Evolutionary conservation across 2,888 invertebrate species (phyloP).

Genomic region (Polylopha cassiicola): DNA sequence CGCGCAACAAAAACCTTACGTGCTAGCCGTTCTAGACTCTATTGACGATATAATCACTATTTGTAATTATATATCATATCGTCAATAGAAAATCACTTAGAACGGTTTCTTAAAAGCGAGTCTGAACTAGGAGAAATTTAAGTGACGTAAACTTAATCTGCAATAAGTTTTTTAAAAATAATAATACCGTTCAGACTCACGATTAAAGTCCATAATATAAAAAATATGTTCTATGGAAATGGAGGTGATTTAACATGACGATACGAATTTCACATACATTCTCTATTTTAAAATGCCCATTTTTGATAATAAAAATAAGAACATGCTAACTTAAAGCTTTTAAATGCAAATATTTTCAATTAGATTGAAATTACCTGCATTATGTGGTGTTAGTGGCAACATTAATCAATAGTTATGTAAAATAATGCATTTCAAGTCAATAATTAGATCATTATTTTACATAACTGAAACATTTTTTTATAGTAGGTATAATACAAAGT

Average conservation of each 20-base stretch:
- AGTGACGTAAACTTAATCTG: too few species aligned
- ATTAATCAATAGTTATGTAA: conserved; percentile 35
- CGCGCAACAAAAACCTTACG: too few species aligned
- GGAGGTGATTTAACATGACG: conserved; percentile 54
- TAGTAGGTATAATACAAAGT: conserved; percentile 24
- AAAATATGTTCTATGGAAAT: conserved; percentile 56
- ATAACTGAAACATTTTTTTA: conserved; percentile 28
- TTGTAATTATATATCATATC: too few species aligned
- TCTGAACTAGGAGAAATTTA: too few species aligned
- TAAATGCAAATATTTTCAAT: conserved; percentile 48
- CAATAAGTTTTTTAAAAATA: too few species aligned
- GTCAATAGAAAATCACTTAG: too few species aligned
- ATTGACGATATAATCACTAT: too few species aligned
- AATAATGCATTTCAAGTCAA: conserved; percentile 34
- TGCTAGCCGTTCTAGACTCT: too few species aligned
- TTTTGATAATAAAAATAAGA: conserved; percentile 43
- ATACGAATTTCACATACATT: too few species aligned
- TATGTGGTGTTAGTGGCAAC: conserved; percentile 52
- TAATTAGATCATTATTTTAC: conserved; percentile 38
- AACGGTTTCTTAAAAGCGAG: too few species aligned
- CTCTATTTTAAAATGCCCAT: conserved; percentile 75
- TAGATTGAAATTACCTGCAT: conserved; percentile 47
- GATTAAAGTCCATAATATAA: conserved; percentile 5
- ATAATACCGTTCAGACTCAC: too few species aligned
- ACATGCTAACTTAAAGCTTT: conserved; percentile 42